These are phyloP conservation scores for Orientallactaga sibirica DNA, from an alignment of 2,797 vertebrate species.

Conservation along the genomic window DNA sequence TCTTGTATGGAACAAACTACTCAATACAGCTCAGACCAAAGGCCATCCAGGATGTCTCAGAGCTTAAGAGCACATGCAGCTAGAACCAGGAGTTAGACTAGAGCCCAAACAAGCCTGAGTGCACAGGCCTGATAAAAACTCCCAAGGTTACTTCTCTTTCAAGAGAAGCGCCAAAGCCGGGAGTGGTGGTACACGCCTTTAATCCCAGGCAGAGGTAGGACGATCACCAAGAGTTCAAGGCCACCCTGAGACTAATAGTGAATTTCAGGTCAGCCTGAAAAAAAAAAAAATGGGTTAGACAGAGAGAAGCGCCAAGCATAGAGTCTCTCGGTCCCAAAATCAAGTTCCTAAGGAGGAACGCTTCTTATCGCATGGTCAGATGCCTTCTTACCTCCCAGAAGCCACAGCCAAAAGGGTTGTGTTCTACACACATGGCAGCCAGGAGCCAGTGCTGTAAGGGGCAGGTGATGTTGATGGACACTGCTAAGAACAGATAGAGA, in stretches of 20 bases:
- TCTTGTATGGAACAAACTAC: slow-evolving; percentile 19
- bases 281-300: no score
- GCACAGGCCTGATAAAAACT: not conserved
- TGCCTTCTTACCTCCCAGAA: no score
- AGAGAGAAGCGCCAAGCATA: slow-evolving; percentile 12
- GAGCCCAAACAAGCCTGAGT: no score
- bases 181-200: no score
- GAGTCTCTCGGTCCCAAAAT: slow-evolving; percentile 39
- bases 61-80: not conserved
- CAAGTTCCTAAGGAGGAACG: slow-evolving; percentile 9
- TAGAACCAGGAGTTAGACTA: slow-evolving; percentile 12
- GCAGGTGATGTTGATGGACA: not conserved
- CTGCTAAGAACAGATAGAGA: not conserved
- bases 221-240: no score
- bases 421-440: not conserved
- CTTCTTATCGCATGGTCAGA: not conserved
- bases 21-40: slow-evolving; percentile 38
- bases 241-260: no score
- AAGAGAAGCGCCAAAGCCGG: slow-evolving; percentile 9
- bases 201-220: no score
- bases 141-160: slow-evolving; percentile 28
- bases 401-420: no score
- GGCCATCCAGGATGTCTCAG: slow-evolving; percentile 2
- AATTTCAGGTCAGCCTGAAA: no score
- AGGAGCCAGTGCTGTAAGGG: not conserved